Evolutionary conservation across 2,113 vertebrate species (phyloP).

Genomic region (Ahaetulla prasina): DNA sequence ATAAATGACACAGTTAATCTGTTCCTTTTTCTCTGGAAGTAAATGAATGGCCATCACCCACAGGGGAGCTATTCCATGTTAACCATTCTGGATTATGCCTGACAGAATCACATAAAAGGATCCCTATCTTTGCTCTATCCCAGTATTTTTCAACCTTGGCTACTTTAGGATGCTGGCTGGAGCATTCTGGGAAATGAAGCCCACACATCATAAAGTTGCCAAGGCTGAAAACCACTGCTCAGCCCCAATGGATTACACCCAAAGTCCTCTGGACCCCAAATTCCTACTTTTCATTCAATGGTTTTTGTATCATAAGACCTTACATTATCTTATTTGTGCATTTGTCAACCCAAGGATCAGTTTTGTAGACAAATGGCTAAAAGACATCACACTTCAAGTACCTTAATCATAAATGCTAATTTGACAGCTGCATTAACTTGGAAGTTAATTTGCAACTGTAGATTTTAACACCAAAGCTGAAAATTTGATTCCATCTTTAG

Average conservation of each 20-base stretch:
- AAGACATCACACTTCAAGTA: background rate
- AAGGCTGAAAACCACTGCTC: background rate
- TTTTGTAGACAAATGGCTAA: constrained; percentile 6
- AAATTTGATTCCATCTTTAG: constrained; percentile 26
- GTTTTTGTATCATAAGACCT: background rate
- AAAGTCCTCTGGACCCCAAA: background rate
- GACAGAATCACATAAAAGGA: background rate
- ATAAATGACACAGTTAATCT: background rate
- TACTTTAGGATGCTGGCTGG: background rate
- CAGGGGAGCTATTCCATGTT: background rate
- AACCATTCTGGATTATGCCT: background rate
- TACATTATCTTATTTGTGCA: background rate
- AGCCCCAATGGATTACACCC: background rate
- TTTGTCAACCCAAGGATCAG: constrained; percentile 23
- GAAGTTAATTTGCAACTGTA: constrained; percentile 23
- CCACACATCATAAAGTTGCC: background rate
- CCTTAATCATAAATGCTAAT: constrained; percentile 11
- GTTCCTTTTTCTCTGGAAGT: background rate
- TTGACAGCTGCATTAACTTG: constrained; percentile 21
- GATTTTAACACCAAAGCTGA: constrained; percentile 16
- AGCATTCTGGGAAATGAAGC: background rate
- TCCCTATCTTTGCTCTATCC: background rate
- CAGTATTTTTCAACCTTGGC: background rate
- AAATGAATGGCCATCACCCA: background rate
- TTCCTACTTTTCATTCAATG: constrained; percentile 4